Conservation (phyloP, 2,797 vertebrate genomes). For the Pygocentrus nattereri region DNA sequence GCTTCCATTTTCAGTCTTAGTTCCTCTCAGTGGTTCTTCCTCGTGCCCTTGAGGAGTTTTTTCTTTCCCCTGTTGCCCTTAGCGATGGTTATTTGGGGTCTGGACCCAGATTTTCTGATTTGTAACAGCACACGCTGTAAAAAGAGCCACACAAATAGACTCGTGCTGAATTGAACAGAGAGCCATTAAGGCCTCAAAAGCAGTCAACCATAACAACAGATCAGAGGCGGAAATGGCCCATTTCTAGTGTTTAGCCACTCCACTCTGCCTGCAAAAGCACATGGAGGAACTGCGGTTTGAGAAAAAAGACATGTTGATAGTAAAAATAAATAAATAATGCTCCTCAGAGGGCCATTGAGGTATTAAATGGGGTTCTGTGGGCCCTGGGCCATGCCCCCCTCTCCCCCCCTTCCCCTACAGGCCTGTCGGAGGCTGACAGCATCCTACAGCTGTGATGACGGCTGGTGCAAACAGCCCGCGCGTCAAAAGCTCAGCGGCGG, state of each 20-base stretch:
- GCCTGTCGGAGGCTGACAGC: conserved; percentile 27
- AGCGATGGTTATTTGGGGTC: too few species aligned
- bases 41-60: too few species aligned
- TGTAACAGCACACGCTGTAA: too few species aligned
- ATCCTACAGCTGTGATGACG: conserved; percentile 23
- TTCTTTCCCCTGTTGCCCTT: too few species aligned
- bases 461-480: conserved; percentile 29
- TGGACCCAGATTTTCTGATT: too few species aligned
- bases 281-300: background rate
- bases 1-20: too few species aligned
- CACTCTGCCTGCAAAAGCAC: background rate
- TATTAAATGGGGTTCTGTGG: background rate
- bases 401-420: background rate
- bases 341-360: background rate
- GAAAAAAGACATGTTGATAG: background rate
- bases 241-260: background rate
- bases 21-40: too few species aligned
- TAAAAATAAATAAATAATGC: background rate
- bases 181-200: background rate
- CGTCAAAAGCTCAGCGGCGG: conserved; percentile 11
- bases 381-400: background rate
- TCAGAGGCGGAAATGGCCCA: background rate
- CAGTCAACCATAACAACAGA: background rate
- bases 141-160: too few species aligned
- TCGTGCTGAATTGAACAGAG: background rate